Percentiles rank a stretch among this genome's conserved stretches.
These are phyloP conservation scores for Mycetomoellerius zeteki DNA, from an alignment of 1,140 invertebrate species.

Conservation along the genomic window DNA sequence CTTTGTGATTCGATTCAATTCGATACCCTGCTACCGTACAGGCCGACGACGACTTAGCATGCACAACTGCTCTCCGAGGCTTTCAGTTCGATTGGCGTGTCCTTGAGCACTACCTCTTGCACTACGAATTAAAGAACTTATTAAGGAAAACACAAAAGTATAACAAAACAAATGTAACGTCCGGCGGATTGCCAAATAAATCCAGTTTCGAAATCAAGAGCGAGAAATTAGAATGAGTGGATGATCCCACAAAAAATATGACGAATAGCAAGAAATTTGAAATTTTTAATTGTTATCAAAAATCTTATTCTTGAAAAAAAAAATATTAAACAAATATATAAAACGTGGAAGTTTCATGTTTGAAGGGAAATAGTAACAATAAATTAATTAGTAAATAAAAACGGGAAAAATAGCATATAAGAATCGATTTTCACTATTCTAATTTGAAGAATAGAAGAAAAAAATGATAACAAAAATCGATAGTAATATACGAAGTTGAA, in stretches of 20 bases:
- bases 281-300: not conserved
- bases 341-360: not conserved
- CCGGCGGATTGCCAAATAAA: constrained; percentile 46
- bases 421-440: not conserved
- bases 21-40: constrained; percentile 76
- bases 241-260: constrained; percentile 11
- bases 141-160: constrained; percentile 90
- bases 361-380: not conserved
- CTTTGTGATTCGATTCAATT: constrained; percentile 50
- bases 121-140: constrained; percentile 90
- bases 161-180: constrained; percentile 80
- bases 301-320: not conserved
- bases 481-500: constrained; percentile 20
- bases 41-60: constrained; percentile 90
- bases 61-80: constrained; percentile 96
- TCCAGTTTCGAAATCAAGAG: constrained; percentile 47
- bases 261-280: not conserved
- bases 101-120: constrained; percentile 99
- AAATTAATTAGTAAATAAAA: constrained; percentile 33
- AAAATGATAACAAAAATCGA: not conserved
- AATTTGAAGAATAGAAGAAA: not conserved
- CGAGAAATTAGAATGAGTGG: constrained; percentile 33
- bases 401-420: not conserved
- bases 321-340: constrained; percentile 37
- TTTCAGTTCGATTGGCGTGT: constrained; percentile 96